Evolutionary conservation across 2,888 invertebrate species (phyloP).

Genomic region (Pristionchus arcanus): DNA sequence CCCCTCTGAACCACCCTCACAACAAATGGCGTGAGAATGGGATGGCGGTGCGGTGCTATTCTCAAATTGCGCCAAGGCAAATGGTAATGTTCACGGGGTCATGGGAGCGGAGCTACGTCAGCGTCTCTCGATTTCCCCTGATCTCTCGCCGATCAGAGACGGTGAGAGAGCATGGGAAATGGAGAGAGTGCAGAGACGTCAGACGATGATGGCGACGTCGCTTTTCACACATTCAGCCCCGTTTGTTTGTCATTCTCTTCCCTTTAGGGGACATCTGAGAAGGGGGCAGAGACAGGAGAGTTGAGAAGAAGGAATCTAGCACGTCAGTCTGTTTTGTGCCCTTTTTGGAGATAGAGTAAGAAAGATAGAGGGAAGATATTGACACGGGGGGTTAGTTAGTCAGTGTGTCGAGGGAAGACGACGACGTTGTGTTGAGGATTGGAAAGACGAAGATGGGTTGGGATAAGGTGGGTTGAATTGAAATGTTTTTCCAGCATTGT

Average conservation of each 20-base stretch:
- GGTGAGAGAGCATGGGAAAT: not conserved
- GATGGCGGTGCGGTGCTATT: not conserved
- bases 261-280: slow-evolving; percentile 45
- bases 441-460: not conserved
- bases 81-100: not conserved
- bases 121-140: not conserved
- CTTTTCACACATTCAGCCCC: slow-evolving; percentile 25
- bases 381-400: slow-evolving; percentile 42
- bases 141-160: not conserved
- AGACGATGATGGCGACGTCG: slow-evolving; percentile 1
- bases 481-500: not conserved
- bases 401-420: not conserved
- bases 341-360: slow-evolving; percentile 16
- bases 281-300: not conserved
- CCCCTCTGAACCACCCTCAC: not conserved
- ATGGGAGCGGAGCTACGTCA: not conserved
- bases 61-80: not conserved
- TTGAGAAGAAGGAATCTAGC: not conserved
- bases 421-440: not conserved
- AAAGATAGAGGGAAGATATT: not conserved
- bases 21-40: not conserved
- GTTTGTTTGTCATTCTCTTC: slow-evolving; percentile 19
- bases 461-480: slow-evolving; percentile 20
- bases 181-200: not conserved
- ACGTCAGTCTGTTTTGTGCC: slow-evolving; percentile 38